Conservation (phyloP, 2,797 vertebrate genomes). For the Sebastiscus albofasciatus region DNA sequence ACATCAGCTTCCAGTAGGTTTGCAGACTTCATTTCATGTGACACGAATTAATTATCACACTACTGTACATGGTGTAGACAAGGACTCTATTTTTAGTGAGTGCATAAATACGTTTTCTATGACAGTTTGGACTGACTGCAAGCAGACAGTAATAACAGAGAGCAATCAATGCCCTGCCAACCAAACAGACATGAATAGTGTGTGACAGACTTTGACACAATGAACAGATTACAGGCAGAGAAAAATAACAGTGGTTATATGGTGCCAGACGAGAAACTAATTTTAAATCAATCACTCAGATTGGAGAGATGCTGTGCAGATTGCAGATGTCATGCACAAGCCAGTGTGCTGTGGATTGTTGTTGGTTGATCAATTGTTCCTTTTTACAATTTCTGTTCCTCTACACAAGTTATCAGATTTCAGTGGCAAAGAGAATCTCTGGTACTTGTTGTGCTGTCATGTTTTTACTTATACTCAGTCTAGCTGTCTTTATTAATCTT, state of each 20-base stretch:
- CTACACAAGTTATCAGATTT: background rate
- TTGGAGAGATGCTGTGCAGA: constrained; percentile 4
- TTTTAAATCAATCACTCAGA: constrained; percentile 29
- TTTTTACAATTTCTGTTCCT: background rate
- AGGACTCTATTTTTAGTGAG: background rate
- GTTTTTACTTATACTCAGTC: background rate
- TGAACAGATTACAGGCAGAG: constrained; percentile 42
- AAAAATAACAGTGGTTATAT: constrained; percentile 30
- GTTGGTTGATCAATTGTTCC: background rate
- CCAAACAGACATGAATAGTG: constrained; percentile 30
- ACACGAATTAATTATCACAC: constrained; percentile 20
- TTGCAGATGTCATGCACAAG: constrained; percentile 28
- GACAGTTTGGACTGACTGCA: constrained; percentile 35
- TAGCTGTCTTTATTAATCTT: background rate
- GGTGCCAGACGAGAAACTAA: constrained; percentile 31
- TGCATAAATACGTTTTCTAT: constrained; percentile 23
- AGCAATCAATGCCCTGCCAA: constrained; percentile 20
- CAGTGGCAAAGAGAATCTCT: background rate
- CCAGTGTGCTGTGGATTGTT: background rate
- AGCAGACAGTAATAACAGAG: constrained; percentile 38
- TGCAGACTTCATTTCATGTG: constrained; percentile 16
- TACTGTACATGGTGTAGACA: constrained; percentile 8
- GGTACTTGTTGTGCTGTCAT: background rate
- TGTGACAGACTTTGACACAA: constrained; percentile 25
- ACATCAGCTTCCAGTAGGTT: background rate